Evolutionary conservation across 2,797 vertebrate genomes (phyloP), one percentile per base, ranked within the genome.

Genomic region (Rhynchonycteris naso): DNA sequence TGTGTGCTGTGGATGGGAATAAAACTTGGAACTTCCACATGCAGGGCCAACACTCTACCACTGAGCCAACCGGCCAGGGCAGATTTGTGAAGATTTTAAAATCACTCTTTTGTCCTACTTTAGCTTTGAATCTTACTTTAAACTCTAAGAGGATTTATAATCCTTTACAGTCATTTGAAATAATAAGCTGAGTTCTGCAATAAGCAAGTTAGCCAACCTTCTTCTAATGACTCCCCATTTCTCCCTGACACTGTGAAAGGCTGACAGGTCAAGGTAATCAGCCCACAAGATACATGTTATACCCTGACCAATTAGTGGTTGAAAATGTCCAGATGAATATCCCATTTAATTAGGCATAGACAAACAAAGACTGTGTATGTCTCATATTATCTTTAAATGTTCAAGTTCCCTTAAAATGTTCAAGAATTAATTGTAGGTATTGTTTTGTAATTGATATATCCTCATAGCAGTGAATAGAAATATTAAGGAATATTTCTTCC

Each of bases 141-240:
- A 91, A 83, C 68, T 92, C 68, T 78, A 85, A 95, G 92, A 96
- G 82, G 88, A 96, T 97, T 96, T 95, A 95, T 72, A 91, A 93
- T 92, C 84, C 59, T 96, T 65, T 91, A 78, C 16, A 88, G 91
- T 90, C 33, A 91, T 91, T 96, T 91, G 61, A 24, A 96, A 87
- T 91, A 95, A 93, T 76, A 72, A 81, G 58, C 95, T 94, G 75
- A 75, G 35, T 89, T 95, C 88, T 89, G 26, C 0, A 21, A 96
- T 93, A 96, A 97, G 79, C 90, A 96, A 96, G 96, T 97, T 93
- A 97, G 88, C 92, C 28, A 59, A 14, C 21, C 92, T 96, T 90
- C 69, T 80, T 92, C 72, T 96, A 95, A 89, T 76, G 75, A 78
- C 35, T 93, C 65, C 94, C 24, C 54, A 58, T 96, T 83, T 81